Conservation (phyloP, 23 tunicate species). For the Ascidia mentula region DNA sequence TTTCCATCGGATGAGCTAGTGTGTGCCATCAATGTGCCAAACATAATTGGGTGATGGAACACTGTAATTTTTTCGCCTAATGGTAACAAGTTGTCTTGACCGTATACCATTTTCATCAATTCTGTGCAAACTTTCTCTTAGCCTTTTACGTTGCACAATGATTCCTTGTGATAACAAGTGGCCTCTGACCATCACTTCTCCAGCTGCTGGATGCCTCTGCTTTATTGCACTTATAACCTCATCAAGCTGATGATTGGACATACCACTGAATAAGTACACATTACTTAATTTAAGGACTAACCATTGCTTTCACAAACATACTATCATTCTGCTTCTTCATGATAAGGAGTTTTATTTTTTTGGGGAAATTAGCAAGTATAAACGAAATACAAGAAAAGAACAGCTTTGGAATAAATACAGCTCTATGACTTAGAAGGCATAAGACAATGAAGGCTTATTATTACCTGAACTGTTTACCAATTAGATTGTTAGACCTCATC, state of each 20-base stretch:
- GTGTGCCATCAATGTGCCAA: slow-evolving; percentile 6
- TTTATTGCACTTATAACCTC: background rate
- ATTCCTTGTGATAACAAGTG: background rate
- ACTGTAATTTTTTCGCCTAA: background rate
- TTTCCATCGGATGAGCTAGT: background rate
- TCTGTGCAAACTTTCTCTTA: background rate
- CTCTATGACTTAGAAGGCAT: background rate
- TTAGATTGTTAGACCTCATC: background rate
- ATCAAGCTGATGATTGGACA: background rate
- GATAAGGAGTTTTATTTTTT: too few species aligned
- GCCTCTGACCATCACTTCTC: slow-evolving; percentile 6
- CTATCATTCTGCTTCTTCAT: too few species aligned
- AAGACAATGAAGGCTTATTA: background rate
- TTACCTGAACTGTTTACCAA: background rate
- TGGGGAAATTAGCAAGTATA: too few species aligned
- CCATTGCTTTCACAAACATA: too few species aligned
- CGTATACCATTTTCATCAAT: background rate
- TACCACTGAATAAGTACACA: background rate
- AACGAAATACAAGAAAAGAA: background rate
- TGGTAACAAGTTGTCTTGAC: background rate
- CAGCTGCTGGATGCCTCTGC: slow-evolving; percentile 11
- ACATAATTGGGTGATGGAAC: slow-evolving; percentile 11
- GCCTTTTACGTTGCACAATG: background rate
- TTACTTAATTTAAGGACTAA: too few species aligned
- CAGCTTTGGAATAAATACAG: background rate